A percentile compares a stretch with the other conserved stretches of the same genome.
Conservation (phyloP, 2,888 invertebrate genomes). For the Sericinus montela region DNA sequence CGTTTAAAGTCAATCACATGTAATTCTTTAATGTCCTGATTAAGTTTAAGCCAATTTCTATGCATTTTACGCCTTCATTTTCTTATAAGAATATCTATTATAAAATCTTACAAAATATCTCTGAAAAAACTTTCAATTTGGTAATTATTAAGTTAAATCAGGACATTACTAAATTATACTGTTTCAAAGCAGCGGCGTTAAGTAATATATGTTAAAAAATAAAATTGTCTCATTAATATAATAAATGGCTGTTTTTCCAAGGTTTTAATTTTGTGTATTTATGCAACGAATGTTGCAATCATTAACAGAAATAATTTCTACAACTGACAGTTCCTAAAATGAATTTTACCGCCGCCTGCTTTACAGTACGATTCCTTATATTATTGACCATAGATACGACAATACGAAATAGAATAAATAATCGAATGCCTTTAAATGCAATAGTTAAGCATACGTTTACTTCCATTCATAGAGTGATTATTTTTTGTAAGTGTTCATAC, state of each 20-base stretch:
- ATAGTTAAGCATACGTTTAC: constrained; percentile 70
- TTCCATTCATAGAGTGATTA: constrained; percentile 64
- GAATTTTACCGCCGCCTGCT: constrained; percentile 22
- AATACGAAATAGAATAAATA: constrained; percentile 71
- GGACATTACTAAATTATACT: constrained; percentile 1
- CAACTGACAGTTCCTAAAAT: constrained; percentile 14
- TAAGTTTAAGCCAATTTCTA: neutral
- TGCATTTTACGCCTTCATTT: no score
- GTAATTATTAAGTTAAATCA: neutral
- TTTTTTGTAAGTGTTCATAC: constrained; percentile 62
- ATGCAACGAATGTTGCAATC: no score
- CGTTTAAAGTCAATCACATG: constrained; percentile 23
- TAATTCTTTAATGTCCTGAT: constrained; percentile 18
- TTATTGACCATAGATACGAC: constrained; percentile 76
- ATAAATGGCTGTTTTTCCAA: no score
- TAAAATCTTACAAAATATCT: no score
- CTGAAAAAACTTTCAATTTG: no score
- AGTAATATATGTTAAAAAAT: neutral
- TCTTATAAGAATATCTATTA: no score
- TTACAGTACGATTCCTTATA: constrained; percentile 36
- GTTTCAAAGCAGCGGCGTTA: constrained; percentile 9
- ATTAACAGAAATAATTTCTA: no score
- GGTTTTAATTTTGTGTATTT: no score
- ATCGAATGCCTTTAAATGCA: constrained; percentile 71
- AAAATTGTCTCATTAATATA: no score